These are phyloP conservation scores for Myripristis murdjan DNA, from an alignment of 2,797 vertebrate species.

Conservation along the genomic window DNA sequence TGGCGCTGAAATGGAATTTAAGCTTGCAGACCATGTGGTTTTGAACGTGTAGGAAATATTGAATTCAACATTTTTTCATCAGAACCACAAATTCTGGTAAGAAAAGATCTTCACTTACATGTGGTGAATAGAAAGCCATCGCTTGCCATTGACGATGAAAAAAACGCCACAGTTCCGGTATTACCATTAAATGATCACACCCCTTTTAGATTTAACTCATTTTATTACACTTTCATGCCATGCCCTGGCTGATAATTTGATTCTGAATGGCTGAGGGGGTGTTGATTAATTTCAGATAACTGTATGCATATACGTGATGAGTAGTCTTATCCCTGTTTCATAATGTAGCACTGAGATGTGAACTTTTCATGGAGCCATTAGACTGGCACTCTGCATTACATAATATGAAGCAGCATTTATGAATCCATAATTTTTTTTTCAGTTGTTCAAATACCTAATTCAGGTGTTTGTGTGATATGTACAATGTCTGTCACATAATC, in stretches of 20 bases:
- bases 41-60: too few species aligned
- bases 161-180: constrained; percentile 47
- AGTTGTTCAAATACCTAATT: not conserved
- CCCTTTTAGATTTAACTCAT: constrained; percentile 66
- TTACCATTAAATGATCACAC: constrained; percentile 55
- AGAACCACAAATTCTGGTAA: too few species aligned
- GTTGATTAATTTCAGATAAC: constrained; percentile 77
- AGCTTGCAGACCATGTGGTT: not conserved
- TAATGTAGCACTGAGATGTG: constrained; percentile 22
- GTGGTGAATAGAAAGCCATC: constrained; percentile 33
- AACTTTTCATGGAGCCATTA: constrained; percentile 41
- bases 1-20: not conserved
- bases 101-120: too few species aligned
- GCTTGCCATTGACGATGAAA: constrained; percentile 39
- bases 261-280: constrained; percentile 50
- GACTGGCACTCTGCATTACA: not conserved
- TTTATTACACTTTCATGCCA: constrained; percentile 58
- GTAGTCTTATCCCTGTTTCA: constrained; percentile 51
- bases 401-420: not conserved
- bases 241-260: constrained; percentile 42
- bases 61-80: too few species aligned
- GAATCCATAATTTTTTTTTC: not conserved
- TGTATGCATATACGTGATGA: constrained; percentile 51
- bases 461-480: not conserved
- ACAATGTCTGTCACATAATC: too few species aligned